Percentiles rank a stretch among this genome's conserved stretches.
phyloP scores from a whole-genome alignment of 2,113 vertebrate species.

The Anser cygnoides region DNA sequence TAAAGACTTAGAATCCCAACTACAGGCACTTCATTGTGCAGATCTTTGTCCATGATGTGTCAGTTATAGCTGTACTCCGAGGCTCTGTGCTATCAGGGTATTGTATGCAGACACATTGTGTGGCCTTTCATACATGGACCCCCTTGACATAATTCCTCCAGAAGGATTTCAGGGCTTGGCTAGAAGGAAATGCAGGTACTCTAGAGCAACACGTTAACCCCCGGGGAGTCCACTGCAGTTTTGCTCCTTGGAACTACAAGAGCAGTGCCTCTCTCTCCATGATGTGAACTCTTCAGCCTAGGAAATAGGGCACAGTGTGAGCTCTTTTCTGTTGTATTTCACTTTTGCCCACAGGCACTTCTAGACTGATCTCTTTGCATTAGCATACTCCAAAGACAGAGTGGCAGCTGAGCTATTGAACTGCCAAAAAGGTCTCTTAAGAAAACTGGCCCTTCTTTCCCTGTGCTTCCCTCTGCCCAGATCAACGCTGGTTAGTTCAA shows the following conservation, averaged over 20 bases:
- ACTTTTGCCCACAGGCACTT: neutral
- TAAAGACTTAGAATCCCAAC: neutral
- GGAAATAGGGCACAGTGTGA: neutral
- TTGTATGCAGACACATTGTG: neutral
- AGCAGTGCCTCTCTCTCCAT: accelerated
- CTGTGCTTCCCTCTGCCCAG: neutral
- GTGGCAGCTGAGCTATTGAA: neutral
- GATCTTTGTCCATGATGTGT: neutral
- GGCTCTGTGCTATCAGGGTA: neutral
- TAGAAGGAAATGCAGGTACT: neutral
- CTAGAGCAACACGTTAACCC: neutral
- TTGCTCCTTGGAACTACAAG: neutral
- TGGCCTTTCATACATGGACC: neutral
- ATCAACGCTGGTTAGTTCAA: neutral
- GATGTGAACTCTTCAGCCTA: neutral
- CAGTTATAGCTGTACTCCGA: accelerated
- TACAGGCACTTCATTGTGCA: neutral
- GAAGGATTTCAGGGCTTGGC: neutral
- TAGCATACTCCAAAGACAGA: neutral
- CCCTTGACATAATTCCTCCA: neutral
- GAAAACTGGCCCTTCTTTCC: neutral
- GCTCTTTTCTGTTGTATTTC: neutral
- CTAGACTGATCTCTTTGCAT: neutral
- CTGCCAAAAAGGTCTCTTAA: neutral
- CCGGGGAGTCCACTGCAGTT: neutral